Evolutionary conservation across 1,140 invertebrate species (phyloP).

Genomic region (Metopolophium dirhodum): DNA sequence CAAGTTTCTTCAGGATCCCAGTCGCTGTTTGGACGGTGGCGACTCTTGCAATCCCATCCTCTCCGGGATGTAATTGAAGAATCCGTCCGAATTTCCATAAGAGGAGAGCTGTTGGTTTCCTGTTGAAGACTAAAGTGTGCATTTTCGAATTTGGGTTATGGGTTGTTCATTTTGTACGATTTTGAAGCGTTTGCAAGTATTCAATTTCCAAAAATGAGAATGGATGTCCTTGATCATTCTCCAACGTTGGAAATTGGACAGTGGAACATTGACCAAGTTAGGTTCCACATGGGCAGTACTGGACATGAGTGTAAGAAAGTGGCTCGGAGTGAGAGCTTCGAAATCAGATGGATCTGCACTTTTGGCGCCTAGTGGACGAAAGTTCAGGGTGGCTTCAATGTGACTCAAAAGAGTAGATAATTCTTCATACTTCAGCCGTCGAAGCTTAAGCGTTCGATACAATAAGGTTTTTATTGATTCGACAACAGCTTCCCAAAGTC

Average conservation of each 20-base stretch:
- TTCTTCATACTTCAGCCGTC: slow-evolving; percentile 60
- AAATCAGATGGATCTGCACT: slow-evolving; percentile 58
- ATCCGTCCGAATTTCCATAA: background rate
- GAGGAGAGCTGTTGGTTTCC: background rate
- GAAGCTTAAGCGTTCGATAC: slow-evolving; percentile 57
- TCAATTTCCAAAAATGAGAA: background rate
- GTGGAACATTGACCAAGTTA: background rate
- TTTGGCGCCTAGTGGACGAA: slow-evolving; percentile 59
- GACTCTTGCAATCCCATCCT: background rate
- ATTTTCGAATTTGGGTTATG: background rate
- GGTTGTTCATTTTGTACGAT: background rate
- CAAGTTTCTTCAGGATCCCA: background rate
- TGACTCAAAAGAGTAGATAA: slow-evolving; percentile 60
- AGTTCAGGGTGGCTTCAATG: slow-evolving; percentile 62
- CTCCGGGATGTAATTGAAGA: background rate
- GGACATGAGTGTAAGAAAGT: slow-evolving; percentile 5
- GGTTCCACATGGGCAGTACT: background rate
- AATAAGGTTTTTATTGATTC: slow-evolving; percentile 61
- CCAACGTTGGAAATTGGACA: background rate
- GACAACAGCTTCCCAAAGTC: slow-evolving; percentile 61
- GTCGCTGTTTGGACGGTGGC: background rate
- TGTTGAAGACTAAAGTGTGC: background rate
- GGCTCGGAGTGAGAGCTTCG: slow-evolving; percentile 12
- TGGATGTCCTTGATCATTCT: background rate
- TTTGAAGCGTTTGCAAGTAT: background rate